Evolutionary conservation across 1,140 invertebrate species (phyloP).

Genomic region (Apis florea): DNA sequence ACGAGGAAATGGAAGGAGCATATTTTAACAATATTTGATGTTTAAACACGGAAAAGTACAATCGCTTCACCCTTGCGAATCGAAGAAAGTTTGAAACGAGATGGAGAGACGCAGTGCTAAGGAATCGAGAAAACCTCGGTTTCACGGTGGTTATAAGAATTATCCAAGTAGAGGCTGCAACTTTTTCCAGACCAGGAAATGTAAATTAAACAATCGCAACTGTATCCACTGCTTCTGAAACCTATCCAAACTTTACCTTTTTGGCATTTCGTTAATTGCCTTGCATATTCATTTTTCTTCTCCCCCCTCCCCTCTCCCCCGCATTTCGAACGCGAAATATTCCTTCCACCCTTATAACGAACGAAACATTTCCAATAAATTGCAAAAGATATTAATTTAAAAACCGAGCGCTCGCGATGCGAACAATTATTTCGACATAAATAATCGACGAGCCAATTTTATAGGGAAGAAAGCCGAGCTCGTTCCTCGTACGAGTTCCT

Average conservation of each 20-base stretch:
- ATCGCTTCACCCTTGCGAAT: background rate
- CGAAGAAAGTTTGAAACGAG: background rate
- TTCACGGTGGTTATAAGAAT: background rate
- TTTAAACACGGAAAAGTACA: constrained; percentile 24
- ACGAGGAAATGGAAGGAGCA: background rate
- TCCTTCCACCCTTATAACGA: too few relatives aligned
- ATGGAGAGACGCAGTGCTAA: background rate
- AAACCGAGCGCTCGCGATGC: background rate
- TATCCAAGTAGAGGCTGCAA: background rate
- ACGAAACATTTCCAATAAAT: too few relatives aligned
- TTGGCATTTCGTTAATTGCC: background rate
- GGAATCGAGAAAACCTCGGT: background rate
- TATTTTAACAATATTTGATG: constrained; percentile 33
- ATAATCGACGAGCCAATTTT: background rate
- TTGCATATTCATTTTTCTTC: background rate
- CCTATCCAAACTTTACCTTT: background rate
- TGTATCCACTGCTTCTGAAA: background rate
- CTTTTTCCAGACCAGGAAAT: background rate
- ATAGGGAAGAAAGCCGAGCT: background rate
- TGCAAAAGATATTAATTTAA: too few relatives aligned
- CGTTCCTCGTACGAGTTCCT: background rate
- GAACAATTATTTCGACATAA: too few relatives aligned
- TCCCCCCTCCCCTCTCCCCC: background rate
- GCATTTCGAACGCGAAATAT: background rate
- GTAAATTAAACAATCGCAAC: constrained; percentile 2